A percentile compares a stretch with the other conserved stretches of the same genome.
These are phyloP conservation scores for Sciurus niger DNA, from an alignment of 2,113 vertebrate genomes.

Conservation along the genomic window DNA sequence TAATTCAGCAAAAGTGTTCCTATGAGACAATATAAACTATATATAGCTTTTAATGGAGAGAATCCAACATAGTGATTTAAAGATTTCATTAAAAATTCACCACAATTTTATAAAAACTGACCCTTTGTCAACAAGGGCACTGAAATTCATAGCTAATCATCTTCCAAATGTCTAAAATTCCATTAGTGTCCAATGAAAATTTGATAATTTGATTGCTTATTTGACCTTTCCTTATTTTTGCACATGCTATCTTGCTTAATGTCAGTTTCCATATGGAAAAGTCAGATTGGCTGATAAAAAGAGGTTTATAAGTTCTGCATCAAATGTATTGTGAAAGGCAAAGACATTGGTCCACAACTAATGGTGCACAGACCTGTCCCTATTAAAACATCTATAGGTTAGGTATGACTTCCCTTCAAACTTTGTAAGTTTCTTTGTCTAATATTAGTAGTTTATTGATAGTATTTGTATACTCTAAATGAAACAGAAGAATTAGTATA, in stretches of 20 bases:
- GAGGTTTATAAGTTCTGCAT: conserved; percentile 84
- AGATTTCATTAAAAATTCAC: conserved; percentile 70
- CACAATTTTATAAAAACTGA: conserved; percentile 70
- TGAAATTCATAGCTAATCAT: conserved; percentile 82
- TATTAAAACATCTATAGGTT: conserved; percentile 85
- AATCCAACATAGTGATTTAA: conserved; percentile 24
- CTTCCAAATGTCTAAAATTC: conserved; percentile 80
- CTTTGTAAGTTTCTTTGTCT: conserved; percentile 76
- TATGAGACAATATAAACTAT: conserved; percentile 57
- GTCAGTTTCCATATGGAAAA: conserved; percentile 85
- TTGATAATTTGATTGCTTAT: conserved; percentile 86
- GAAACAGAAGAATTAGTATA: conserved; percentile 63
- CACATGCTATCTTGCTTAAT: conserved; percentile 79
- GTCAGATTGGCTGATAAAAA: conserved; percentile 85
- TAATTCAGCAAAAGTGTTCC: conserved; percentile 53
- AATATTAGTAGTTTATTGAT: conserved; percentile 76
- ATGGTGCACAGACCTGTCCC: conserved; percentile 79
- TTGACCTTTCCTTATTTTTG: conserved; percentile 87
- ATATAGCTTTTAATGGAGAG: conserved; percentile 4
- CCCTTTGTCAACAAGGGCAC: conserved; percentile 79
- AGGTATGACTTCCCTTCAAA: conserved; percentile 78
- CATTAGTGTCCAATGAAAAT: conserved; percentile 84
- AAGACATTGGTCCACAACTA: conserved; percentile 83
- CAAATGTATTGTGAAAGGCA: conserved; percentile 78
- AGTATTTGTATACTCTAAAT: conserved; percentile 74